Evolutionary conservation across 2,888 invertebrate genomes (phyloP), one percentile per base, ranked within the genome.

Genomic region (Alloplasta piceator): DNA sequence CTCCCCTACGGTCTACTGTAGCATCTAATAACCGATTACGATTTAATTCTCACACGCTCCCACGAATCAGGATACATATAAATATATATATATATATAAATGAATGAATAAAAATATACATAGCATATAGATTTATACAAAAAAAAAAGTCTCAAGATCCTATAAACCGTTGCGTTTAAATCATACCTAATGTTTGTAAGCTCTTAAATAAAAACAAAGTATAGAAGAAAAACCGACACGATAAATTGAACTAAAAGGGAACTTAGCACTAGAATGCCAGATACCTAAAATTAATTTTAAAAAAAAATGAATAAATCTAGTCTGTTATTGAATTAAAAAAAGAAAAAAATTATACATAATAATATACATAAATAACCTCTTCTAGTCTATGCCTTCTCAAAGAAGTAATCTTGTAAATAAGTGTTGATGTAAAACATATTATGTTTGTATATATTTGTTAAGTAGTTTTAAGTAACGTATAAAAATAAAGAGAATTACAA

Each of bases 361-460:
- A 26, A 26, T 46, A 46, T 46, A 46, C 4, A 61, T 38, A 76
- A 63, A 78, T 78, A 80, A 85, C 78, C 85, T 82, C 83, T 80
- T 83, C 83, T 83, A 82, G 82, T 84, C 84, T 84, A 82, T 76
- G 82, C 84, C 80, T 85, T 82, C 82, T 80, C 71, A 83, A 78
- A 83, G 81, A 80, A 82, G 83, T 78, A 82, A 67, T 74, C 66
- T 80, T 86, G 85, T 86, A 85, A 83, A 86, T 86, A 86, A 81
- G 85, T 83, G 85, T 86, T 85, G 84, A 85, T 85, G 83, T 85
- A 86, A 86, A 75, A 83, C 84, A 83, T 83, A 86, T 83, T 86
- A 85, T 84, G 85, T 86, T 86, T 86, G 86, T 86, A 86, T 78
- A 86, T 86, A 86, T 85, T 75, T 86, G 86, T 86, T 86, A 86